A percentile compares a stretch with the other conserved stretches of the same genome.
Conservation (phyloP, 2,888 invertebrate genomes). For the Chalcosyrphus nemorum region DNA sequence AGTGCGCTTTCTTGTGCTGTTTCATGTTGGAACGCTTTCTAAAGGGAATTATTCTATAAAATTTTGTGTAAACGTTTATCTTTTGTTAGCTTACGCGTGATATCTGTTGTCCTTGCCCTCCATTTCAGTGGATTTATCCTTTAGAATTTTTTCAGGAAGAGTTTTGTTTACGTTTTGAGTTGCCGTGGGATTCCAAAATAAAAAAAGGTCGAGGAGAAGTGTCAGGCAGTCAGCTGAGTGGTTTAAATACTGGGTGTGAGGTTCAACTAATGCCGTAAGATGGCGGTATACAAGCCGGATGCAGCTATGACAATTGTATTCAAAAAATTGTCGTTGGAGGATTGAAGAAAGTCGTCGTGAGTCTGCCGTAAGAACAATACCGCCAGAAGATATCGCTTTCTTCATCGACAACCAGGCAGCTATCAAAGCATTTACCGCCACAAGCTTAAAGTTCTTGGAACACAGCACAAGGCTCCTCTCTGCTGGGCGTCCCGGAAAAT, state of each 20-base stretch:
- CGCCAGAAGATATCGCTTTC: too few relatives aligned
- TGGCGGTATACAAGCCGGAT: not conserved
- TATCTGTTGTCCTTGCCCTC: conserved; percentile 79
- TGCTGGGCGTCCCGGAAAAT: too few relatives aligned
- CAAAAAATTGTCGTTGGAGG: too few relatives aligned
- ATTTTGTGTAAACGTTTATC: too few relatives aligned
- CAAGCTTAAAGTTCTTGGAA: too few relatives aligned
- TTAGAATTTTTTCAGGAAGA: conserved; percentile 51
- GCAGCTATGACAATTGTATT: not conserved
- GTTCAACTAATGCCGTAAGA: not conserved
- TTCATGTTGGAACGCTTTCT: conserved; percentile 80
- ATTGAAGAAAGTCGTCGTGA: too few relatives aligned
- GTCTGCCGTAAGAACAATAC: too few relatives aligned
- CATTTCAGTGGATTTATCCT: conserved; percentile 71
- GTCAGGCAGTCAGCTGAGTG: conserved; percentile 36
- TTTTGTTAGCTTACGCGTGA: conserved; percentile 77
- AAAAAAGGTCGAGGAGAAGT: not conserved
- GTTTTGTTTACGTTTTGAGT: conserved; percentile 55
- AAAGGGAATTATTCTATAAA: too few relatives aligned
- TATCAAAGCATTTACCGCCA: too few relatives aligned
- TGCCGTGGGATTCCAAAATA: conserved; percentile 26
- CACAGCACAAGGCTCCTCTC: too few relatives aligned
- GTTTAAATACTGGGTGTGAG: not conserved
- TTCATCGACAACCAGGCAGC: too few relatives aligned
- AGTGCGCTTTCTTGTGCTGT: conserved; percentile 74